These are phyloP conservation scores for Phoebastria nigripes DNA, from an alignment of 2,797 vertebrate species.

Conservation along the genomic window DNA sequence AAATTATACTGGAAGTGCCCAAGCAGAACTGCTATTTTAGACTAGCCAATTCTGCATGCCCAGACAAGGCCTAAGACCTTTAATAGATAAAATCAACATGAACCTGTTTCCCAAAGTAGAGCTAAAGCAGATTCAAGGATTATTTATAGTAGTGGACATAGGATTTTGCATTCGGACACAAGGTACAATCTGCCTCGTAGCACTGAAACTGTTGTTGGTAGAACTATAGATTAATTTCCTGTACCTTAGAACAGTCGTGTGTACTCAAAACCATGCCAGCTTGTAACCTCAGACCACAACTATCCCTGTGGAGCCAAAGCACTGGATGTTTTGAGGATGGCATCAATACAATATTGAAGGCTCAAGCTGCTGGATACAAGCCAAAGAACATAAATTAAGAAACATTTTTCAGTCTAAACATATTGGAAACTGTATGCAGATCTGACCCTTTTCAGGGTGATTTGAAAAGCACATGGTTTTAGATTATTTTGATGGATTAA, in stretches of 20 bases:
- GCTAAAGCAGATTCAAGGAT: neutral
- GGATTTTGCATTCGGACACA: neutral
- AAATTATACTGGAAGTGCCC: neutral
- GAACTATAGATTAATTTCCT: neutral
- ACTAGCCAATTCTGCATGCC: neutral
- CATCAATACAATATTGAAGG: constrained; percentile 34
- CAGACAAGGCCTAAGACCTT: neutral
- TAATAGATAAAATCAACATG: neutral
- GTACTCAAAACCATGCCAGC: neutral
- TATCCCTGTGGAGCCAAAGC: constrained; percentile 14
- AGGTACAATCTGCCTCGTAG: neutral
- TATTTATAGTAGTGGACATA: neutral
- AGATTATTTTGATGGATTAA: constrained; percentile 64
- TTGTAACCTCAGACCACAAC: neutral
- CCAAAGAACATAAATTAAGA: constrained; percentile 61
- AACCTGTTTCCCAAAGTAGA: neutral
- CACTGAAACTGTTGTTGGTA: neutral
- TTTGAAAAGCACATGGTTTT: constrained; percentile 65
- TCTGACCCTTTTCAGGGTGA: constrained; percentile 30
- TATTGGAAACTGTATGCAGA: constrained; percentile 50
- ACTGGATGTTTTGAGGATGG: constrained; percentile 32
- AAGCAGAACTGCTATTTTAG: neutral
- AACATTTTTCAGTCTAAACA: constrained; percentile 32
- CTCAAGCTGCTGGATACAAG: constrained; percentile 27
- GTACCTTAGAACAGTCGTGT: neutral